Evolutionary conservation across 1,140 invertebrate genomes (phyloP), one percentile per base, ranked within the genome.

Genomic region (Mizuhopecten yessoensis): DNA sequence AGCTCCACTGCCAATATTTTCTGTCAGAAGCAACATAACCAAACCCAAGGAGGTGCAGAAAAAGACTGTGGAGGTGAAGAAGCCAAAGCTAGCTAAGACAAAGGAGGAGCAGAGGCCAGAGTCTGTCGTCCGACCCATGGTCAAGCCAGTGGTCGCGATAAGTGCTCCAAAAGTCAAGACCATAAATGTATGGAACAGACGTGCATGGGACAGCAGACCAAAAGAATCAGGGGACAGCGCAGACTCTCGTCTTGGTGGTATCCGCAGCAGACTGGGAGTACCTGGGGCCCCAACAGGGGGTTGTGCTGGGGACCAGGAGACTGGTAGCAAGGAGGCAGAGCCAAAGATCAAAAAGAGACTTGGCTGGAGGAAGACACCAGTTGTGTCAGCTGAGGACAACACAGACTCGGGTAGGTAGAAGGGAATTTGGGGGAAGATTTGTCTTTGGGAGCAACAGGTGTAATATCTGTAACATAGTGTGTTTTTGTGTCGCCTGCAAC

Each of bases 151-250:
- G 57, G n/a, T 75, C 57, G 57, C 29, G 57, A n/a, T 75, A 23
- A 75, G 57, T 75, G 57, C 57, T 75, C 57, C 57, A 5, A 75
- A 75, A n/a, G 57, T 29, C 57, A 29, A n/a, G 11, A 7, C 57
- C n/a, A 75, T n/a, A 29, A 75, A 75, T n/a, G 57, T 75, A 75
- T 75, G 57, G 57, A 75, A n/a, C n/a, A 75, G 57, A n/a, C 23
- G 57, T 23, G 57, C 57, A 3, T 75, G 57, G 57, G 57, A 75
- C 57, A 75, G 57, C 29, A 75, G 29, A 75, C 57, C 57, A 29
- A 75, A 75, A 11, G 57, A 75, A 17, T 75, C 57, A 1, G 57
- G 57, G 2, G 57, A 75, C 11, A 75, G 57, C 29, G 57, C 5
- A 9, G 17, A 45, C 17, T 45, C 42, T 75, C 23, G 57, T 29